These are phyloP conservation scores for Agrotis puta DNA, from an alignment of 2,888 invertebrate species.

Conservation along the genomic window DNA sequence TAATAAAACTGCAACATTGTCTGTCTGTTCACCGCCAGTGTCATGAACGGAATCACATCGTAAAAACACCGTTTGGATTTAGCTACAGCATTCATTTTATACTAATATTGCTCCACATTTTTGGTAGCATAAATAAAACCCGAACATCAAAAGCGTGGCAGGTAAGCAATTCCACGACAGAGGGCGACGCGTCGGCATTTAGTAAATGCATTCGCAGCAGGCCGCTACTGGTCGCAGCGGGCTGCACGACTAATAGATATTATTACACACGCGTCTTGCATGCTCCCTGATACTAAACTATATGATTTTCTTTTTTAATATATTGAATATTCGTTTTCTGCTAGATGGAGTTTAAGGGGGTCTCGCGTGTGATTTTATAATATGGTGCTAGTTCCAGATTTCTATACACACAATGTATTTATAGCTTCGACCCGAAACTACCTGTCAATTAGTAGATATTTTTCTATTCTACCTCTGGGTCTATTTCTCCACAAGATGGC, in stretches of 20 bases:
- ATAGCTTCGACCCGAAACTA: too few relatives aligned
- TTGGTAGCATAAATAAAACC: conserved; percentile 18
- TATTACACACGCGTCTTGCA: conserved; percentile 31
- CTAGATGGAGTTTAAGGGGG: not conserved
- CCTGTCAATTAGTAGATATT: too few relatives aligned
- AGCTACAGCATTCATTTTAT: not conserved
- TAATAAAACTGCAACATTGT: conserved; percentile 40
- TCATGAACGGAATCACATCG: conserved; percentile 2
- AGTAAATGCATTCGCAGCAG: conserved; percentile 45
- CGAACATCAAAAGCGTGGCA: conserved; percentile 40
- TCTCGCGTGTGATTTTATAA: too few relatives aligned
- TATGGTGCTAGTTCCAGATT: too few relatives aligned
- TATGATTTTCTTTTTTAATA: not conserved
- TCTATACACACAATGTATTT: too few relatives aligned
- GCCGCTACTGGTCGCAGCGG: not conserved
- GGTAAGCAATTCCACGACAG: conserved; percentile 36
- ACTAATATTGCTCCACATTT: not conserved
- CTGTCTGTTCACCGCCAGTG: conserved; percentile 6
- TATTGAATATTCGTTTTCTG: not conserved
- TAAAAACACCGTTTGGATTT: conserved; percentile 6
- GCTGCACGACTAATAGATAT: conserved; percentile 31
- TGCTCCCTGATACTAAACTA: conserved; percentile 20
- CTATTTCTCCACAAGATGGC: not conserved
- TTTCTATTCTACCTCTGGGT: not conserved
- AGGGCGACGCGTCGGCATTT: conserved; percentile 17